A percentile compares a stretch with the other conserved stretches of the same genome.
Conservation (phyloP, 2,888 invertebrate genomes). For the Buathra laborator region DNA sequence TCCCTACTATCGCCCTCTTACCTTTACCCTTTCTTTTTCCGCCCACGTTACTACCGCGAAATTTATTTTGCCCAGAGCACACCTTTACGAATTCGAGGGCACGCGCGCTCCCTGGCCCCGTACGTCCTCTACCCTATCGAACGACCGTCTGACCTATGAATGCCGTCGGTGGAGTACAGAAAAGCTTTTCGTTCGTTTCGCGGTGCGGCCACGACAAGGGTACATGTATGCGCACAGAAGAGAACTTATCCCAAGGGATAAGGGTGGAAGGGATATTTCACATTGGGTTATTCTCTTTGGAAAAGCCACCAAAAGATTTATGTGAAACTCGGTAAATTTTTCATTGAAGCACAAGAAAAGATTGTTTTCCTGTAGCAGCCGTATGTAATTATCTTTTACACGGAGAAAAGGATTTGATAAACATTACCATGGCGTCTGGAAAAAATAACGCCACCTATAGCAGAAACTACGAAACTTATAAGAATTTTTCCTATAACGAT, state of each 20-base stretch:
- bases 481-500: no score
- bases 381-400: not conserved
- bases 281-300: constrained; percentile 52
- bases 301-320: constrained; percentile 36
- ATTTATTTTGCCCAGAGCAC: constrained; percentile 52
- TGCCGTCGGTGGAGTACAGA: constrained; percentile 33
- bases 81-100: constrained; percentile 59
- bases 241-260: constrained; percentile 36
- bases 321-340: constrained; percentile 15
- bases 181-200: constrained; percentile 32
- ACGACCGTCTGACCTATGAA: constrained; percentile 59
- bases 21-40: not conserved
- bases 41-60: constrained; percentile 19
- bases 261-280: not conserved
- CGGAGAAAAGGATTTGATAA: no score
- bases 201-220: constrained; percentile 18
- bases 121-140: constrained; percentile 18
- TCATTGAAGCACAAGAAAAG: not conserved
- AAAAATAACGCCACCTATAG: no score
- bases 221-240: constrained; percentile 27
- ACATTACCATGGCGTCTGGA: no score
- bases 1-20: not conserved
- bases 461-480: no score
- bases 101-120: constrained; percentile 42
- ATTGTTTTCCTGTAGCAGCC: not conserved